Base-by-base conservation (phyloP, 53 echinoderm and acorn worm species). In the Crossaster papposus region DNA sequence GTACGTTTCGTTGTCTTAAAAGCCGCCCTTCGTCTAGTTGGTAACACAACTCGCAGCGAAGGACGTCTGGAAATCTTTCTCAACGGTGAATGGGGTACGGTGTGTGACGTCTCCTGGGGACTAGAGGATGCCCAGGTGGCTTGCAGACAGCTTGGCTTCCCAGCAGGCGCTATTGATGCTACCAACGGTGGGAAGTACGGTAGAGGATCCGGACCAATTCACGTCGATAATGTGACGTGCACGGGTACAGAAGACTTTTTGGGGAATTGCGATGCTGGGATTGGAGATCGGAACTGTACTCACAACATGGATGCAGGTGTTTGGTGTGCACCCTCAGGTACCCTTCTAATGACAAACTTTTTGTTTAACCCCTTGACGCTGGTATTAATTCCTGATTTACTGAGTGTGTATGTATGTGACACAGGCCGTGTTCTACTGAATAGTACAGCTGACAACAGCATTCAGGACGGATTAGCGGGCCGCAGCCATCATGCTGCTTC, bases 241-340 rank as follows among this genome's bases (percentile, higher is more conserved):
- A 51, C 70, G 0, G 90, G 90, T 4, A 75, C 77, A 3, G 93
- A 93, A 65, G 14, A n/a, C 30, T 17, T 12, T 15, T 72, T 93
- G 81, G 24, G 32, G 55, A 64, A 75, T 26, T 93, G 93, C 62
- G 58, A 32, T 28, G 30, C 15, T 23, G 75, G 74, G 23, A 64
- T 20, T 37, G 12, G 29, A 4, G 83, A 15, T n/a, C 93, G 91
- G 36, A 81, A 93, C 54, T 93, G 93, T 71, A 88, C 58, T 24
- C 93, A 93, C 54, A 31, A 12, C n/a, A 88, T 80, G 53, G 93
- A 93, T 77, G 90, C 86, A 2, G 82, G 93, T 18, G 93, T 93
- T 14, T 70, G 86, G 14, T 93, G 93, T 64, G 26, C 68, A 68
- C 68, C 68, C 10, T 28, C 68, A 26, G 68, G 68, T 28, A 68